Conservation (phyloP, 2,113 vertebrate genomes). For the Hydrolagus affinis region DNA sequence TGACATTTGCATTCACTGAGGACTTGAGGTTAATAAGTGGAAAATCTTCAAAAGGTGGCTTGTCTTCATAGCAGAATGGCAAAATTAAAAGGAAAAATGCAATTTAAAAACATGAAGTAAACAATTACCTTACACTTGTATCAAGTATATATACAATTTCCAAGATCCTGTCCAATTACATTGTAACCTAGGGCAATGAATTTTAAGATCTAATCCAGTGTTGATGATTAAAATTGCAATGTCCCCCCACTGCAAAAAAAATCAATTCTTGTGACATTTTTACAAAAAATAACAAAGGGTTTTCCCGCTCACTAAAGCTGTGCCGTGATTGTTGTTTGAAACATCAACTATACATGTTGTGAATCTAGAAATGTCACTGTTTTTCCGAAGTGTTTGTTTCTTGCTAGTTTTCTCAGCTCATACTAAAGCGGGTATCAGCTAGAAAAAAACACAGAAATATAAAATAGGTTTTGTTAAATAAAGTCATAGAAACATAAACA, state of each 20-base stretch:
- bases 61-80: slow-evolving; percentile 47
- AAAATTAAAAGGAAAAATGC: slow-evolving; percentile 78
- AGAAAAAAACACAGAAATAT: not conserved
- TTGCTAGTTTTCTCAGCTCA: slow-evolving; percentile 17
- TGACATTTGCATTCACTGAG: slow-evolving; percentile 67
- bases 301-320: not conserved
- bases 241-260: slow-evolving; percentile 46
- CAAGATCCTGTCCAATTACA: slow-evolving; percentile 70
- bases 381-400: not conserved
- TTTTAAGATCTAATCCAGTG: slow-evolving; percentile 69
- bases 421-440: not conserved
- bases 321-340: slow-evolving; percentile 35
- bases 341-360: slow-evolving; percentile 35
- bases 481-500: not conserved
- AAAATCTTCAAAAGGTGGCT: slow-evolving; percentile 58
- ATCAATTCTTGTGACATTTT: slow-evolving; percentile 75
- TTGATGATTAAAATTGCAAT: slow-evolving; percentile 73
- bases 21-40: slow-evolving; percentile 62
- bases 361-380: slow-evolving; percentile 8
- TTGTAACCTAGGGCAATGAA: slow-evolving; percentile 58
- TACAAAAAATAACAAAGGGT: slow-evolving; percentile 42
- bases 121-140: slow-evolving; percentile 75
- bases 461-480: not conserved
- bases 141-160: slow-evolving; percentile 67
- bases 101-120: slow-evolving; percentile 85